Conservation (phyloP, 2,888 invertebrate genomes). For the Spodoptera littoralis region DNA sequence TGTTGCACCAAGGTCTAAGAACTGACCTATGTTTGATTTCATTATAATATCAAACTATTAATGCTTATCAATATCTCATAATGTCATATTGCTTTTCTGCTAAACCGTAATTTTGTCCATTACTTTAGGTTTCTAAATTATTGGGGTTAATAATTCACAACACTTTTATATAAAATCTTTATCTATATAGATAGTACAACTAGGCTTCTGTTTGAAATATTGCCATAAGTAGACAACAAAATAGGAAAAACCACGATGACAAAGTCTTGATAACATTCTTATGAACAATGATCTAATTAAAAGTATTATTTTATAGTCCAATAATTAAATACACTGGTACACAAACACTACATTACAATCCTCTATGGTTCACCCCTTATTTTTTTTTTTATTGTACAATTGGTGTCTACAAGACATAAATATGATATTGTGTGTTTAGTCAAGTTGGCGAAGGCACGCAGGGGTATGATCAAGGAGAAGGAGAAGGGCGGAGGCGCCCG, state of each 20-base stretch:
- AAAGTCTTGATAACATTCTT: not conserved
- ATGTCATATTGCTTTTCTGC: not conserved
- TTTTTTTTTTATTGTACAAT: slow-evolving; percentile 3
- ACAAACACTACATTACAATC: not conserved
- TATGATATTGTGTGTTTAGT: slow-evolving; percentile 69
- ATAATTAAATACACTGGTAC: too few relatives aligned
- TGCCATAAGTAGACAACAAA: too few relatives aligned
- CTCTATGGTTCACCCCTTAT: not conserved
- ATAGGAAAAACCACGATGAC: too few relatives aligned
- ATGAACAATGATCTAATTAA: not conserved
- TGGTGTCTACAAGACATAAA: too few relatives aligned
- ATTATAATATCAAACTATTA: slow-evolving; percentile 3
- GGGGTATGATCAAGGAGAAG: slow-evolving; percentile 89
- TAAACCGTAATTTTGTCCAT: too few relatives aligned
- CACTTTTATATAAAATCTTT: too few relatives aligned
- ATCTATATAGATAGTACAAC: too few relatives aligned
- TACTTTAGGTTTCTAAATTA: too few relatives aligned
- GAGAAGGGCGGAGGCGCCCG: slow-evolving; percentile 88
- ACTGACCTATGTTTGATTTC: slow-evolving; percentile 14
- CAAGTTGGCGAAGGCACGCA: slow-evolving; percentile 90
- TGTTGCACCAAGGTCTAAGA: slow-evolving; percentile 46
- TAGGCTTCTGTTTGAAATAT: too few relatives aligned
- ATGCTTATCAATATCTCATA: not conserved
- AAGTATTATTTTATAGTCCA: too few relatives aligned
- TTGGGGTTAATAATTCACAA: too few relatives aligned